Evolutionary conservation across 2,113 vertebrate species (phyloP), one percentile per base, ranked within the genome.

Genomic region (Pterocles gutturalis): DNA sequence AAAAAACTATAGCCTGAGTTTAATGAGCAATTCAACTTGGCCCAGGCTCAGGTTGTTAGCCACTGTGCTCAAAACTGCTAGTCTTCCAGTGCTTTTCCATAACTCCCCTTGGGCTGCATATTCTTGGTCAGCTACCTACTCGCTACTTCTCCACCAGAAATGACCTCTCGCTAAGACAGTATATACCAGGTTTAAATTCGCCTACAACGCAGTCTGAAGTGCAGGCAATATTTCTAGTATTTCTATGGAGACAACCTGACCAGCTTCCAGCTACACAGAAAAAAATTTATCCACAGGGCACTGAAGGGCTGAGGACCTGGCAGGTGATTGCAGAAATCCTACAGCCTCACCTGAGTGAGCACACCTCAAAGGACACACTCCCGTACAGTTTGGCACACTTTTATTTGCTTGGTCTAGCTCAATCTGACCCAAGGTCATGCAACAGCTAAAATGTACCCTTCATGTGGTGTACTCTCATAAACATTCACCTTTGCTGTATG

Each of bases 1-100:
- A 78, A 57, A 93, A 78, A 48, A 36, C 60, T 92, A 43, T 36
- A 9, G 2, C 83, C 60, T 61, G 43, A 64, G 55, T 87, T 92
- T 89, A 94, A 94, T 79, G 83, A 89, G 33, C 85, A 86, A 46
- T 64, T 89, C 55, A 78, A 8, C 60, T 64, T 94, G 64, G 57
- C 60, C 78, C 38, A 60, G 60, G 33, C 60, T 69, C 73, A 60
- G 70, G 46, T 49, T 89, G 45, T 83, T 88, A 89, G 64, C 53
- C 65, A 31, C 24, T n/a, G 15, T 71, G 45, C 20, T 75, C 77
- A 92, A 75, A 91, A 58, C 43, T 57, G 7, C 38, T 78, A 16
- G 46, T 65, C 61, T 84, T 81, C 33, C 72, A 71, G 64, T 71
- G 79, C 72, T 94, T 95, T 92, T 84, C 58, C 55, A 60, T 34